These are phyloP conservation scores for Stichodactyla helianthus DNA, from an alignment of 64 coral and sea anemone species.

Conservation along the genomic window DNA sequence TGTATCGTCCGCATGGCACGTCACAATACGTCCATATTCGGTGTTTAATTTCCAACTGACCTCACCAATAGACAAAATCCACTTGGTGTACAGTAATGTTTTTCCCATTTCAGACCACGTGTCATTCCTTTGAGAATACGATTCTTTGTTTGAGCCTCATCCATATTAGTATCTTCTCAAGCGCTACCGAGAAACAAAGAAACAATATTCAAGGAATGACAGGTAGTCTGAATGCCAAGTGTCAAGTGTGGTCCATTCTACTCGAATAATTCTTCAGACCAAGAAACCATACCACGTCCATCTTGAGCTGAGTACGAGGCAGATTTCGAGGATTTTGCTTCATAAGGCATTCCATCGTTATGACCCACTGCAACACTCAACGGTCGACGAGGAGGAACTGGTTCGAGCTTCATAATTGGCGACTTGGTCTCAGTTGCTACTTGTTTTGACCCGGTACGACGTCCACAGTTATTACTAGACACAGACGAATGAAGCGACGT, in stretches of 20 bases:
- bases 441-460: background rate
- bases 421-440: background rate
- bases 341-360: background rate
- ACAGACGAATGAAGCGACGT: background rate
- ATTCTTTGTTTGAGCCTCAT: too few relatives aligned
- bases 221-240: too few relatives aligned
- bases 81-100: too few relatives aligned
- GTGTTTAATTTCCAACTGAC: too few relatives aligned
- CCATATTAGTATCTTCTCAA: too few relatives aligned
- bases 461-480: background rate
- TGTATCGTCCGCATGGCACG: too few relatives aligned
- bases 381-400: background rate
- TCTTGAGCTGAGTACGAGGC: background rate
- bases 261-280: background rate
- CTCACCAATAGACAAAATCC: too few relatives aligned
- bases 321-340: background rate
- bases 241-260: background rate
- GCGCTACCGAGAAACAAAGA: too few relatives aligned
- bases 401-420: background rate
- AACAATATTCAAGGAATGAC: too few relatives aligned
- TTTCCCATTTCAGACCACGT: too few relatives aligned
- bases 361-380: background rate
- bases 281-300: background rate
- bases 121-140: too few relatives aligned
- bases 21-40: too few relatives aligned